phyloP scores from a whole-genome alignment of 2,113 vertebrate species.

The Trachemys scripta region DNA sequence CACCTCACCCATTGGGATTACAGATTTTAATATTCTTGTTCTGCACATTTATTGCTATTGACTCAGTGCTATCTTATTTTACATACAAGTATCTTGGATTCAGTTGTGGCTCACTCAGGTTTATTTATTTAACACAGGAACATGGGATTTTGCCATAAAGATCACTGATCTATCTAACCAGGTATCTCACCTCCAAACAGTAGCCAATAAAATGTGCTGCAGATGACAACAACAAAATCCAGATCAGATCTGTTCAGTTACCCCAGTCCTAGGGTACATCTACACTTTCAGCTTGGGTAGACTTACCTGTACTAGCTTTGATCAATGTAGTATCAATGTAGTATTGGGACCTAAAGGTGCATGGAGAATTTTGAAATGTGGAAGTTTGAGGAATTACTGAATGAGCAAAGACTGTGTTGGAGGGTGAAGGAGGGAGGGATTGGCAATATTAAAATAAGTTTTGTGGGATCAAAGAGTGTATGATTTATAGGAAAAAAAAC shows the following conservation, averaged over 20 bases:
- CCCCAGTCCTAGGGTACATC: background rate
- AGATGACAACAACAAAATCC: background rate
- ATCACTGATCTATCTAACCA: background rate
- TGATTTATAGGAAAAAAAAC: background rate
- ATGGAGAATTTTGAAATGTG: background rate
- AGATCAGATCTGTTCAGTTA: background rate
- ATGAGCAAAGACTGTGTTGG: background rate
- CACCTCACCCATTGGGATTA: rapidly evolving
- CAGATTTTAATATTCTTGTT: background rate
- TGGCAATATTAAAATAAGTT: background rate
- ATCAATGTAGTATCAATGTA: too few relatives aligned
- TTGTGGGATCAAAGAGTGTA: background rate
- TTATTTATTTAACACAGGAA: background rate
- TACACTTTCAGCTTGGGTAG: background rate
- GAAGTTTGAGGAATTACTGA: background rate
- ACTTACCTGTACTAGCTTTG: background rate
- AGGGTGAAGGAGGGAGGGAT: background rate
- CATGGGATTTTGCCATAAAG: background rate
- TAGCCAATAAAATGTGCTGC: background rate
- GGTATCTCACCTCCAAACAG: background rate
- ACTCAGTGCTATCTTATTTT: background rate
- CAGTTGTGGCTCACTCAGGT: background rate
- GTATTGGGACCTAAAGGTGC: background rate
- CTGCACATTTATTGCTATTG: background rate
- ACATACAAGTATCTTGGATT: background rate